Evolutionary conservation across 1,140 invertebrate species (phyloP).

Genomic region (Hermetia illucens): DNA sequence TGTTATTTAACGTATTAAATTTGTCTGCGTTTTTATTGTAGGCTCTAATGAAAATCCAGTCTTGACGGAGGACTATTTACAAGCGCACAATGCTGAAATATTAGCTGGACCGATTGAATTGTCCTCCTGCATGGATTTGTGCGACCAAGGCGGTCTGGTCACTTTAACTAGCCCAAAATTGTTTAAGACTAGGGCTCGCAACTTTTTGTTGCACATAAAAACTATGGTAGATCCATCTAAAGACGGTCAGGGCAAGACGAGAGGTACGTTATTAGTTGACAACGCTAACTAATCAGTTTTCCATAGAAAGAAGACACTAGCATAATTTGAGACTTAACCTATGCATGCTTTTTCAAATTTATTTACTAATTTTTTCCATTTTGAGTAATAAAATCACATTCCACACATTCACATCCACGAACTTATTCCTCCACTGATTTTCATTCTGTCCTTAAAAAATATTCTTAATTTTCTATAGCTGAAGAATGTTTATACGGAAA

Average conservation of each 20-base stretch:
- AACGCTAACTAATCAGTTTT: not conserved
- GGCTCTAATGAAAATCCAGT: constrained; percentile 53
- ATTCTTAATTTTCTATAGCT: no score
- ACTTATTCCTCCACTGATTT: no score
- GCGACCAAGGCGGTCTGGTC: constrained; percentile 65
- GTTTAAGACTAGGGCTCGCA: constrained; percentile 60
- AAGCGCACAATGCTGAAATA: constrained; percentile 76
- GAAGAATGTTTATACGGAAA: no score
- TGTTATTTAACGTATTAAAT: constrained; percentile 3
- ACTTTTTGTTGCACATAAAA: constrained; percentile 74
- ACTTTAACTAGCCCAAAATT: constrained; percentile 77
- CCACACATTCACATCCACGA: no score
- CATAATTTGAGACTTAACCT: not conserved
- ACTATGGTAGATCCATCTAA: constrained; percentile 53
- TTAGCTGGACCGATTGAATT: constrained; percentile 76
- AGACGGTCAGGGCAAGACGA: constrained; percentile 33
- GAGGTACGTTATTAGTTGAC: constrained; percentile 31
- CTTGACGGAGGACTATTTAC: constrained; percentile 62
- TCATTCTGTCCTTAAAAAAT: no score
- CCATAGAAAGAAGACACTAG: no score
- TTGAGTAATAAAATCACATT: no score
- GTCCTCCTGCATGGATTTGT: constrained; percentile 65
- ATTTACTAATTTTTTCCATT: no score
- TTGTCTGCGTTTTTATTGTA: constrained; percentile 9
- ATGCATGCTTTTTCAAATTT: not conserved